Base-by-base conservation (phyloP, 1,140 invertebrate species). In the Rhopalosiphum padi region DNA sequence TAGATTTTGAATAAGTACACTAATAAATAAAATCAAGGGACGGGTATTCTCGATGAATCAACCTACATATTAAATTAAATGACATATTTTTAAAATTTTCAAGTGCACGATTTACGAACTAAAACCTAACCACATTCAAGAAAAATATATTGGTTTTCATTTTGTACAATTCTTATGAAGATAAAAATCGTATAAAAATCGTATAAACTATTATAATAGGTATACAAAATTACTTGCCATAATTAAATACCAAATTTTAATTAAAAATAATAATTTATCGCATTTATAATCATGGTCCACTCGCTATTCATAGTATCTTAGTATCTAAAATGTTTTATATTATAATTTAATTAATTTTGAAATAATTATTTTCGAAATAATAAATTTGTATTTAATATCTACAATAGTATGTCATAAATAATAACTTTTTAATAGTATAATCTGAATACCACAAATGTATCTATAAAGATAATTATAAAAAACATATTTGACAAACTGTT, bases 201-300 rank as follows among this genome's bases (percentile, higher is more conserved):
- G 15, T 77, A n/a, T 35, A 6, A 77, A 77, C 30, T n/a, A n/a
- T n/a, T 51, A n/a, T 77, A n/a, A 6, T 21, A n/a, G 15, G 30
- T 68, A 68, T 5, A 30, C n/a, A n/a, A n/a, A 77, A 35, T 77
- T 77, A 77, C 60, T 3, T 77, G 5, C 1, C 15, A 18, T 77
- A 18, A 77, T 77, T 77, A 77, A 77, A 77, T 77, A 77, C 30
- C 60, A 77, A 77, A 77, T 77, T 77, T 77, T n/a, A 77, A 77
- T 77, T 77, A 77, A 77, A 77, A 77, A 77, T n/a, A 77, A 77
- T 77, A 77, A 77, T 77, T 77, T 77, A 77, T 77, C 30, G 15
- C 60, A n/a, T 77, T 77, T 77, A 35, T 77, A 77, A 77, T 77
- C 60, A 77, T n/a, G 60, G 30, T n/a, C 30, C 15, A 18, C 60